Base-by-base conservation (phyloP, 2,797 vertebrate genomes). In the Phoxinus dragarum region DNA sequence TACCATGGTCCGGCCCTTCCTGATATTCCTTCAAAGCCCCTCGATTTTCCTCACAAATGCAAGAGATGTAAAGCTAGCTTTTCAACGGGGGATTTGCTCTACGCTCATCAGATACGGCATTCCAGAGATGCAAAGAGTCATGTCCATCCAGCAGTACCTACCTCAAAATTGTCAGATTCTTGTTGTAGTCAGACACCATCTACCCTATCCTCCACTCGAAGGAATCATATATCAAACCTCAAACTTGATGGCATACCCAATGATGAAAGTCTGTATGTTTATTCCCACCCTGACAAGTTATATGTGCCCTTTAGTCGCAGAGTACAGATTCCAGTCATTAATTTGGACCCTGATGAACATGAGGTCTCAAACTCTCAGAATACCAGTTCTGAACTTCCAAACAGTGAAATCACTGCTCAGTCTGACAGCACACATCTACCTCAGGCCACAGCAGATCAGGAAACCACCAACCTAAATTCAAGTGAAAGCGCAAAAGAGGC, bases 81-180 rank as follows among this genome's bases (percentile, higher is more conserved):
- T 84, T 91, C 89, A 19, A 90, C 86, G 9, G 73, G 85, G 21
- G 92, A 91, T 67, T 86, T 92, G 52, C 91, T 92, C 5, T 88
- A 86, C 69, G 88, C 89, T 27, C 92, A 92, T 89, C 91, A 93
- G 86, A 87, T 91, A 42, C 86, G 88, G 40, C 91, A 93, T 83
- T 82, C 86, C 27, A 44, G 56, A 2, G 47, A 67, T 19, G 80
- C 80, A 31, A 79, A 52, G 27, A 31, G 66, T 47, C 27, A 69
- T 8, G 44, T 38, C 14, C 31, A 42, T 73, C 80, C 82, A 14
- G 52, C 69, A 36, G 49, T 75, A 73, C 56, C 84, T 76, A 86
- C 81, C 84, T 80, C 84, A 71, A 75, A 75, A 77, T 11, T 38
- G 42, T 27, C 52, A 0, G 7, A 36, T 34, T 79, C 31, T 47